Base-by-base conservation (phyloP, 1,140 invertebrate species). In the Danaus plexippus region DNA sequence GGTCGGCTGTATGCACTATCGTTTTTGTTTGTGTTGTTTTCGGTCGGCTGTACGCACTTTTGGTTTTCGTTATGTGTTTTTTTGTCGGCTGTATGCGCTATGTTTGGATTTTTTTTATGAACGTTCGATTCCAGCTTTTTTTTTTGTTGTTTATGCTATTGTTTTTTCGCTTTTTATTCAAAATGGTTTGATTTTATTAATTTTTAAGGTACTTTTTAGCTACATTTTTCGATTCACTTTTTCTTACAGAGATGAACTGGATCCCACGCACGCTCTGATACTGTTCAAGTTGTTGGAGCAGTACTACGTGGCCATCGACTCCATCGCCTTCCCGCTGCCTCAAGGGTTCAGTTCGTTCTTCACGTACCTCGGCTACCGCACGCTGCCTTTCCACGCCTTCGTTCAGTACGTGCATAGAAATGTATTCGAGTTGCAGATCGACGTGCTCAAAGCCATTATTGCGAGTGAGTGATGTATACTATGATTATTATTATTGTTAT, bases 331-430 rank as follows among this genome's bases (percentile, higher is more conserved):
- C 83, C 94, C 95, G 1, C 83, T 95, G 57, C 94, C 94, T 22
- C 92, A 94, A 73, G 95, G 95, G 13, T 96, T 95, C 70, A 92
- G 92, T 9, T 95, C 94, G 9, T 96, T 96, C 85, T 94, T 96
- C 71, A 93, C 94, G 9, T 95, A 94, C 77, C 88, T 96, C 45
- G 94, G 94, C 1, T 95, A 95, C 75, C 88, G 92, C 61, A 91
- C 93, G 2, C 74, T 96, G 52, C 89, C 90, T 47, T 94, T 92
- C 77, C 87, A 91, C 47, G 92, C 92, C 67, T 96, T 96, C 75
- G 67, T 94, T 43, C 94, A 95, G 76, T 94, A 95, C 73, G 91
- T 95, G 43, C 91, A 93, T 64, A 88, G 93, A 54, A 92, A 93
- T 69, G 94, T 95, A 49, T 93, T 96, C 64, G 94, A 95, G 69